Base-by-base conservation (phyloP, 1,140 invertebrate genomes). In the Lordiphosa clarofinis region DNA sequence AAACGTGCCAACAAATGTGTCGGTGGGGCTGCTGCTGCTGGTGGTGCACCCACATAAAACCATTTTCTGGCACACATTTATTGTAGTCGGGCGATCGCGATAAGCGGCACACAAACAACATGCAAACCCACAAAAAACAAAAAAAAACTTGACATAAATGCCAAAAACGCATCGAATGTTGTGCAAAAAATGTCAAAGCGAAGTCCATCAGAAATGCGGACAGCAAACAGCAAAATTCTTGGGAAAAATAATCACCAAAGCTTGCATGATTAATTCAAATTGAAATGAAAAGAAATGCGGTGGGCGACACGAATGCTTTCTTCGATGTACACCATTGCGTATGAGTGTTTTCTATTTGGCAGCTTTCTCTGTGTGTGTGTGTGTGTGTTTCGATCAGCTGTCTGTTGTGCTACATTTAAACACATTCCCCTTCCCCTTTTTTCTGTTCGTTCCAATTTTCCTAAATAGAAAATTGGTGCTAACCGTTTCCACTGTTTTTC, bases 31-130 rank as follows among this genome's bases (percentile, higher is more conserved):
- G 33, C 52, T 21, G 24, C 35, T 28, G 11, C 15, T 43, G 37
- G 35, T 55, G 65, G 56, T 81, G 78, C 72, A 82, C 76, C 72
- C 73, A 81, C 75, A 81, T 82, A 58, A 67, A 63, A 63, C 46
- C 64, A 35, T 63, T 53, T 68, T 74, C 78, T 81, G 78, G 78
- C 78, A 82, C 78, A 84, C 55, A 69, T 70, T 73, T 60, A 60
- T 48, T 71, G 21, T 43, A 57, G 38, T 56, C 56, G 21, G 37
- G 56, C 61, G 69, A 74, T 73, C 54, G 44, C 63, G 76, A 82
- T 84, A 82, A 84, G 73, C 63, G 57, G 37, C 6, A 67, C 43
- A 46, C 43, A 46, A 59, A 37, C 31, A 59, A 37, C 31, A 56
- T 52, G 55, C 48, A 56, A 55, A 53, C 1, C 8, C 28, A 31